These are phyloP conservation scores for Synanthedon myopaeformis DNA, from an alignment of 2,888 invertebrate genomes.

Conservation along the genomic window DNA sequence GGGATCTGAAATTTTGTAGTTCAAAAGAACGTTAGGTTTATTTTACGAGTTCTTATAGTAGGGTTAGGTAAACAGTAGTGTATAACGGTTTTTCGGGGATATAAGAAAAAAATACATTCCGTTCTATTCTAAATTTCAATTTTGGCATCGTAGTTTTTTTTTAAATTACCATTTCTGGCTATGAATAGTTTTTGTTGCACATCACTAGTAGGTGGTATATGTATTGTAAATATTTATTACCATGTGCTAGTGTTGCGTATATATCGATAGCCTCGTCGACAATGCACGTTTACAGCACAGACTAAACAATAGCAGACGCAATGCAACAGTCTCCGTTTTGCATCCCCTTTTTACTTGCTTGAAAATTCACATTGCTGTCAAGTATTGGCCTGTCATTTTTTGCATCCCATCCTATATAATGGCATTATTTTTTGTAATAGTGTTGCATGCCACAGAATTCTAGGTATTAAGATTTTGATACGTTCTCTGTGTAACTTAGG, in stretches of 20 bases:
- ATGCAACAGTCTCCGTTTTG: no score
- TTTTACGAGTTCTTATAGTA: constrained; percentile 38
- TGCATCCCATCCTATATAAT: no score
- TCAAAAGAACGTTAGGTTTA: constrained; percentile 44
- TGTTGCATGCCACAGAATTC: no score
- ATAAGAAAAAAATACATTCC: constrained; percentile 55
- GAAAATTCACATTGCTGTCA: no score
- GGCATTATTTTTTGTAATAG: no score
- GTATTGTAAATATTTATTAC: constrained; percentile 17
- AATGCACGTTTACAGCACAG: no score
- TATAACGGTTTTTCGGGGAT: constrained; percentile 45
- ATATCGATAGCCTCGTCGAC: no score
- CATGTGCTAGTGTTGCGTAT: constrained; percentile 10
- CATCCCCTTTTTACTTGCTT: no score
- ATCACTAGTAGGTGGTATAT: constrained; percentile 13
- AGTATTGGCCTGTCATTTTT: no score
- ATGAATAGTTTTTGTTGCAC: constrained; percentile 16
- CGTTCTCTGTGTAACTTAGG: no score
- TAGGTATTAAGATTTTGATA: no score
- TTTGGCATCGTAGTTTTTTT: constrained; percentile 23
- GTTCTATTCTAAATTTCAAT: constrained; percentile 41
- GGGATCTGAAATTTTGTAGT: constrained; percentile 54
- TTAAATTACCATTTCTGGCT: constrained; percentile 7
- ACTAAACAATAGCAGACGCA: no score
- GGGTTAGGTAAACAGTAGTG: constrained; percentile 38